Conservation (phyloP, 2,113 vertebrate genomes). For the Catharus minimus region DNA sequence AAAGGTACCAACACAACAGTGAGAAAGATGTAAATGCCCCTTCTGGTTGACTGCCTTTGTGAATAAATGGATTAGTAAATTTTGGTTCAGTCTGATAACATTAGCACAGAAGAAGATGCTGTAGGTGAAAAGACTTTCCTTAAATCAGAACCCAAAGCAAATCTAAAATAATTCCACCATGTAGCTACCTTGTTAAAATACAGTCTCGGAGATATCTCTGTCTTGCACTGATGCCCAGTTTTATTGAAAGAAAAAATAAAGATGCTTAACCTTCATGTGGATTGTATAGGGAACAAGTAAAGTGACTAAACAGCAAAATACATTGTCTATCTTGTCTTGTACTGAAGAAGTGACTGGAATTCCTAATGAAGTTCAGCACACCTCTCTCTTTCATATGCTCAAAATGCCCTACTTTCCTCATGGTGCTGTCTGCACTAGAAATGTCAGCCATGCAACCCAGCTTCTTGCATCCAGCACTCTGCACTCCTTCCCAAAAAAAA, state of each 20-base stretch:
- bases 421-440: background rate
- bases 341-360: slow-evolving; percentile 13
- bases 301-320: background rate
- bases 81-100: background rate
- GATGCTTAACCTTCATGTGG: slow-evolving; percentile 3
- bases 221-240: slow-evolving; percentile 8
- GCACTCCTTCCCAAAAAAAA: background rate
- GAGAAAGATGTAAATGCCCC: background rate
- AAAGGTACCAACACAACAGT: background rate
- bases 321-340: slow-evolving; percentile 16
- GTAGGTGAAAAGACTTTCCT: background rate
- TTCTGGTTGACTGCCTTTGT: background rate
- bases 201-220: background rate
- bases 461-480: background rate
- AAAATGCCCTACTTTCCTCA: slow-evolving; percentile 39
- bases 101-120: background rate
- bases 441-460: background rate
- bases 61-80: background rate
- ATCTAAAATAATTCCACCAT: background rate
- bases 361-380: slow-evolving; percentile 29
- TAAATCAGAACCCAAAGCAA: background rate
- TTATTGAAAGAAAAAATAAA: slow-evolving; percentile 22
- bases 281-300: slow-evolving; percentile 10
- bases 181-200: slow-evolving; percentile 19
- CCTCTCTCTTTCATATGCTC: slow-evolving; percentile 19